Percentiles rank a stretch among this genome's conserved stretches.
These are phyloP conservation scores for Diachasma alloeum DNA, from an alignment of 1,140 invertebrate genomes.

Conservation along the genomic window DNA sequence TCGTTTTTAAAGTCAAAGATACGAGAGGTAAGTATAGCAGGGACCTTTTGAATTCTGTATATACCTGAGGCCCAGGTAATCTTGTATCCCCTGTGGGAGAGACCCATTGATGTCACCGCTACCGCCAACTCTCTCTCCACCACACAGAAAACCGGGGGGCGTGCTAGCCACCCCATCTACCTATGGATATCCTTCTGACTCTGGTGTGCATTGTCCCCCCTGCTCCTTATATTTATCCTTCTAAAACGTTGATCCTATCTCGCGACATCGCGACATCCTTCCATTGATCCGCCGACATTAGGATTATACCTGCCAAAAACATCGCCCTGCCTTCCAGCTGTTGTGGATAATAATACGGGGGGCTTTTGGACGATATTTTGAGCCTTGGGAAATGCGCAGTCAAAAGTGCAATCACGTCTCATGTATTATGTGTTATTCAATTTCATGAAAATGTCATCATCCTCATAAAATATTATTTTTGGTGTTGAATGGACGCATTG, in stretches of 20 bases:
- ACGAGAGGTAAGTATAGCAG: slow-evolving; percentile 10
- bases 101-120: slow-evolving; percentile 60
- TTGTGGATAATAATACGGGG: background rate
- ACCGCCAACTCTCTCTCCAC: background rate
- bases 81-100: slow-evolving; percentile 16
- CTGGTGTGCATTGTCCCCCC: slow-evolving; percentile 9
- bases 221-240: slow-evolving; percentile 18
- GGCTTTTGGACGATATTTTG: too few relatives aligned
- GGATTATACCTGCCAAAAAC: slow-evolving; percentile 9
- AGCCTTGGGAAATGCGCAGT: too few relatives aligned
- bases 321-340: slow-evolving; percentile 13
- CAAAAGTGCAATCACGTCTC: too few relatives aligned
- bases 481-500: too few relatives aligned
- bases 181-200: slow-evolving; percentile 6
- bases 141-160: slow-evolving; percentile 29
- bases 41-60: background rate
- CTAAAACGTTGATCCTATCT: slow-evolving; percentile 44
- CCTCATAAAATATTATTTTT: too few relatives aligned
- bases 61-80: slow-evolving; percentile 41
- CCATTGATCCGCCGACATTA: slow-evolving; percentile 58
- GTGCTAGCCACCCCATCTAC: slow-evolving; percentile 23
- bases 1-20: slow-evolving; percentile 34
- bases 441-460: too few relatives aligned
- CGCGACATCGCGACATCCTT: slow-evolving; percentile 57
- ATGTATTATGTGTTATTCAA: too few relatives aligned